Base-by-base conservation (phyloP, 2,113 vertebrate species). In the Caranx ignobilis region DNA sequence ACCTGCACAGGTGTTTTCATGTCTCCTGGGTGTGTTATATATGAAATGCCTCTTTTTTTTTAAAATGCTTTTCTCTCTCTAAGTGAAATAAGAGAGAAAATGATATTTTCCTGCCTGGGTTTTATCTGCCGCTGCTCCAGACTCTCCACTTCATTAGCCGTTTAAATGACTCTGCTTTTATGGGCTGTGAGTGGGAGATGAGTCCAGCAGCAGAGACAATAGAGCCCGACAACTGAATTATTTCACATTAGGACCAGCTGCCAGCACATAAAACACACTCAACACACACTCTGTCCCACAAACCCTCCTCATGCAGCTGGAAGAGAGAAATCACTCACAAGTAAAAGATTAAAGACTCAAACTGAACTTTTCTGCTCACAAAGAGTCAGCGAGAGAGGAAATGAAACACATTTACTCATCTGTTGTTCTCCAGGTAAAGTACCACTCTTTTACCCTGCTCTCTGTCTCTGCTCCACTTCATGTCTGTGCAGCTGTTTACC, bases 101-200 rank as follows among this genome's bases (percentile, higher is more conserved):
- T 55, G 19, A 34, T 32, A 59, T 59, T 82, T 81, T 81, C 71
- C 71, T 55, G 54, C 69, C 50, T 61, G 71, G 71, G 73, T 83
- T 89, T 93, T 91, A 93, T 93, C 92, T 84, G 75, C 79, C 80
- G n/a, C 75, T 31, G 65, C 82, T 75, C 82, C 86, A 90, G 88
- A 88, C 89, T 84, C 83, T 91, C 85, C 78, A 86, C 86, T 93
- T 94, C 91, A 95, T 93, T 91, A 94, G 87, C 79, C 63, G 83
- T 88, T 91, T 89, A 91, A 92, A 94, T 88, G 84, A 85, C 84
- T 87, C 71, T 34, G 26, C 66, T 91, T 94, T 93, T 91, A 94
- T 91, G 88, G 85, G 81, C 87, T 92, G 89, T 72, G 41, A 91
- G 84, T 69, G 65, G 78, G 87, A 90, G 89, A 90, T 84, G 88